A percentile compares a stretch with the other conserved stretches of the same genome.
Evolutionary conservation across 2,113 vertebrate genomes (phyloP).

Genomic region (Riparia riparia): DNA sequence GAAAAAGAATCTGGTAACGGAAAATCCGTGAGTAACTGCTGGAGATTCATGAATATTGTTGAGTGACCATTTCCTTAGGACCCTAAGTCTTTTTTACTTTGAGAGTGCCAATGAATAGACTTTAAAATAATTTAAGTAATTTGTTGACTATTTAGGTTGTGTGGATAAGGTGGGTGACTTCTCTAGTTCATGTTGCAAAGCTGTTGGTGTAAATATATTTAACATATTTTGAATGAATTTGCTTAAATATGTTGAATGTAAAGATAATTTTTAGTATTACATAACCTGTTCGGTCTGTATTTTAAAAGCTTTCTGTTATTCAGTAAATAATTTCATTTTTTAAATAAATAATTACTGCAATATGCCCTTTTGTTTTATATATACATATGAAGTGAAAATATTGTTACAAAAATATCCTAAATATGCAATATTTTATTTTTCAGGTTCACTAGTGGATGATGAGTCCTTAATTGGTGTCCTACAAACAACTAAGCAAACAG

Average conservation of each 20-base stretch:
- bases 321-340: neutral
- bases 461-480: constrained; percentile 82
- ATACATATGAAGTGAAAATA: neutral
- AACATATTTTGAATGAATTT: neutral
- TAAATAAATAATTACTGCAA: neutral
- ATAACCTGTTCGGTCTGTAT: neutral
- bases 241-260: neutral
- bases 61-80: neutral
- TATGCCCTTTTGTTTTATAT: neutral
- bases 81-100: neutral
- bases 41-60: neutral
- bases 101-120: neutral
- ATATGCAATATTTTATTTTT: neutral
- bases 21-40: neutral
- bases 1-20: neutral
- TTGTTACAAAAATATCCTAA: neutral
- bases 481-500: constrained; percentile 78
- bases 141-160: neutral
- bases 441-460: constrained; percentile 82
- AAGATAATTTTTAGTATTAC: neutral
- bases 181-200: neutral
- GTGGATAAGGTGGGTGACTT: neutral
- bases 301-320: neutral
- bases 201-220: neutral
- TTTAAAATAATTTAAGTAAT: neutral